Evolutionary conservation across 2,113 vertebrate genomes (phyloP), one percentile per base, ranked within the genome.

Genomic region (Egretta garzetta): DNA sequence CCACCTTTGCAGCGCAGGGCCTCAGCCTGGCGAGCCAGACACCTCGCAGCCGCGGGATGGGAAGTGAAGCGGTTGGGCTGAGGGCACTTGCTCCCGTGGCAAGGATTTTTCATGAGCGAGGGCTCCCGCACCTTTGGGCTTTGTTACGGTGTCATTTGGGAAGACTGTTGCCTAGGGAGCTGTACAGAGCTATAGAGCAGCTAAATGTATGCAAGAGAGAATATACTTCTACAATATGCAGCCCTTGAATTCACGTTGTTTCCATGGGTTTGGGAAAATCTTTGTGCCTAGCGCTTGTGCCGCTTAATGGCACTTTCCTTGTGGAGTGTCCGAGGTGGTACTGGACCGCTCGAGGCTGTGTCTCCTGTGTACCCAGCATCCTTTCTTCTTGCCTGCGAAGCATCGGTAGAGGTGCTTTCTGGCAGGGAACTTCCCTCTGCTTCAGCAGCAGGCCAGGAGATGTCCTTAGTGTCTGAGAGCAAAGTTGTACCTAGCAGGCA

Each of bases 101-200:
- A 84, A 56, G 39, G 50, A 20, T 60, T 76, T 79, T 64, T 68
- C 68, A 59, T 12, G 58, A 39, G 19, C 3, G 5, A 80, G 71
- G 71, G 84, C 49, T 95, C 60, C 84, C 0, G 7, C 71, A 94
- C 96, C 81, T 96, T 26, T 72, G 85, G 70, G 90, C 83, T 94
- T 95, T 94, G 90, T 95, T 88, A 81, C 10, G 1, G 73, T 88
- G 91, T 97, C 94, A 66, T 75, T 86, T 95, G 79, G 95, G 80
- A 96, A 96, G 75, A 55, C 68, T 96, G 95, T 94, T 96, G 91
- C 91, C 80, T 86, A 96, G 96, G 93, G 96, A 97, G 93, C 91
- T 96, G 81, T 76, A 81, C 66, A 63, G 75, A 77, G 90, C 95
- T 90, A 49, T 24, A 91, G 47, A 92, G 77, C 60, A 83, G 81